phyloP scores from a whole-genome alignment of 2,797 vertebrate species.

The Meriones psammophilus region DNA sequence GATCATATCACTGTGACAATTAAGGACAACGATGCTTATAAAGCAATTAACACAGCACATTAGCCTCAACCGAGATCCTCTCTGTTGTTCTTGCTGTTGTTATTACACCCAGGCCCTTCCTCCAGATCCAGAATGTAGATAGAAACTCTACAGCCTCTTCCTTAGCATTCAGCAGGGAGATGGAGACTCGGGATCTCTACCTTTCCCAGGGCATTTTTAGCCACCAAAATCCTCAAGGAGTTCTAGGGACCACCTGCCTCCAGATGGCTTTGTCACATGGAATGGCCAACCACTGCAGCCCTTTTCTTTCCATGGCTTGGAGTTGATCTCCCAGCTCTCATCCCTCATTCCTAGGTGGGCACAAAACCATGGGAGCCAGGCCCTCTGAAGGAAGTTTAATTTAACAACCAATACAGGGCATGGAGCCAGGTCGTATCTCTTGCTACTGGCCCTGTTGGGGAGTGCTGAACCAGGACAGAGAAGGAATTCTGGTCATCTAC shows the following conservation, averaged over 20 bases:
- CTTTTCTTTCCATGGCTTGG: neutral
- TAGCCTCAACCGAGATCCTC: neutral
- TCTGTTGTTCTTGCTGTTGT: neutral
- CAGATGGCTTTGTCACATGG: neutral
- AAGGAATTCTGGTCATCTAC: slow-evolving; percentile 30
- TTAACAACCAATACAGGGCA: neutral
- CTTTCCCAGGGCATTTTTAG: neutral
- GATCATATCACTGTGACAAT: neutral
- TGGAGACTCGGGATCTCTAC: neutral
- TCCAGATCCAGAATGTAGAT: neutral
- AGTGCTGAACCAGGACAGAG: neutral
- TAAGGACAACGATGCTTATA: neutral
- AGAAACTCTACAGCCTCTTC: neutral
- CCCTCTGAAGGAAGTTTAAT: neutral
- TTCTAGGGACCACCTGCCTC: neutral
- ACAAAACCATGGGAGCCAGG: neutral
- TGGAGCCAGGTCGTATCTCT: neutral
- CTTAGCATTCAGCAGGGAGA: neutral
- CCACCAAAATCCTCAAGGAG: neutral
- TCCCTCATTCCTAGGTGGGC: neutral
- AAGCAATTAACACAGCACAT: neutral
- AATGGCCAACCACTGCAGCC: neutral
- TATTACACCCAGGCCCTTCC: neutral
- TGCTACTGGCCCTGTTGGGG: neutral
- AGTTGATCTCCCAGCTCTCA: neutral